Percentiles rank a stretch among this genome's conserved stretches.
Conservation (phyloP, 2,797 vertebrate genomes). For the Artibeus lituratus region DNA sequence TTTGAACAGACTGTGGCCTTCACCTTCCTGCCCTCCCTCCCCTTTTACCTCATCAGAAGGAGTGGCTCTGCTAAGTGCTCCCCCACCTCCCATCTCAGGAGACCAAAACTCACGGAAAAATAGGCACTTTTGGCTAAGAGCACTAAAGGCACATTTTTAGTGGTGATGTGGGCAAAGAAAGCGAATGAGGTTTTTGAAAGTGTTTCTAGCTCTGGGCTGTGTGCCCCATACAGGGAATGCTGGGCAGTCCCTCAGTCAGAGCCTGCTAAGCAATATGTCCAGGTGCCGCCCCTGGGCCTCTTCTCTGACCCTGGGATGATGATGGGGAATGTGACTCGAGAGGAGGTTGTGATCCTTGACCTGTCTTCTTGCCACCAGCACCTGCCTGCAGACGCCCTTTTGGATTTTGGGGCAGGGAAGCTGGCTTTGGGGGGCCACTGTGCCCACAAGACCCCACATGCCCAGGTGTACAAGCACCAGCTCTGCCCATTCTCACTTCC, state of each 20-base stretch:
- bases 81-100: conserved; percentile 54
- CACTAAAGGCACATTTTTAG: conserved; percentile 42
- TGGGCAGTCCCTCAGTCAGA: neutral
- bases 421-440: neutral
- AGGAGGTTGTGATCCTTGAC: neutral
- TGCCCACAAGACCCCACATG: neutral
- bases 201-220: neutral
- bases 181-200: conserved; percentile 35
- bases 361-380: neutral
- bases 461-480: neutral
- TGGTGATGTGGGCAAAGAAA: conserved; percentile 38
- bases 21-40: conserved; percentile 52
- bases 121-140: conserved; percentile 29
- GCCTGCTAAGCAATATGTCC: neutral
- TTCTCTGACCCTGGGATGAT: neutral
- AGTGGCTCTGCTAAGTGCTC: neutral
- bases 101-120: conserved; percentile 53
- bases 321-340: neutral
- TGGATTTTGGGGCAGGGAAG: neutral
- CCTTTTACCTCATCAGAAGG: conserved; percentile 43
- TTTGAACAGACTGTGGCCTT: conserved; percentile 78
- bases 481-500: neutral
- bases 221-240: neutral
- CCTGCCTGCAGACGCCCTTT: neutral
- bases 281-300: neutral